A percentile compares a stretch with the other conserved stretches of the same genome.
Evolutionary conservation across 2,797 vertebrate species (phyloP).

Genomic region (Diplodus puntazzo): DNA sequence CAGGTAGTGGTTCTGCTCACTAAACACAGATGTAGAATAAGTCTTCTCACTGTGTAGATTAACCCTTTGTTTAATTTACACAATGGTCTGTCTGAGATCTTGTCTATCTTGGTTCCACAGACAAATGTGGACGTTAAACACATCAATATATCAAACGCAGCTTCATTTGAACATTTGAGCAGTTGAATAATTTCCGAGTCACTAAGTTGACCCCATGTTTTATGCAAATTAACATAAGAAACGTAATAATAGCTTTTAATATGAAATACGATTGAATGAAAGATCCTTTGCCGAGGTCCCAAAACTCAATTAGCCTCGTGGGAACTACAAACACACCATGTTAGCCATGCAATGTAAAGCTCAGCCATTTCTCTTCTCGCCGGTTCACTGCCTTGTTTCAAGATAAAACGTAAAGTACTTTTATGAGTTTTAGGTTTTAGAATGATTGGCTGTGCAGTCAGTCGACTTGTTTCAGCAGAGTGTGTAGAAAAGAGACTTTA

Average conservation of each 20-base stretch:
- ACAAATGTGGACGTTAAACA: conserved; percentile 8
- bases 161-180: conserved; percentile 7
- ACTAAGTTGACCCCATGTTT: conserved; percentile 16
- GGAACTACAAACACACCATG: conserved; percentile 53
- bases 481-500: not conserved
- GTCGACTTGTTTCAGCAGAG: conserved; percentile 21
- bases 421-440: conserved; percentile 40
- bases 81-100: not conserved
- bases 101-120: conserved; percentile 14
- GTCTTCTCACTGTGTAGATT: not conserved
- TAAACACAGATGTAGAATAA: not conserved
- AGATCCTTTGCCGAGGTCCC: conserved; percentile 57
- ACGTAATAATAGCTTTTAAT: conserved; percentile 29
- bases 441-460: not conserved
- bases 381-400: conserved; percentile 34
- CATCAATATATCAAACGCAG: conserved; percentile 30
- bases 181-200: conserved; percentile 7
- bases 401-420: conserved; percentile 48
- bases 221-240: conserved; percentile 51
- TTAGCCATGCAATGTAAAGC: conserved; percentile 38
- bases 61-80: conserved; percentile 2
- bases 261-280: conserved; percentile 49
- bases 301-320: conserved; percentile 69
- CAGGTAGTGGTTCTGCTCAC: not conserved
- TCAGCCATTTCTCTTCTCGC: conserved; percentile 15